Base-by-base conservation (phyloP, 2,888 invertebrate genomes). In the Apamea sordens region DNA sequence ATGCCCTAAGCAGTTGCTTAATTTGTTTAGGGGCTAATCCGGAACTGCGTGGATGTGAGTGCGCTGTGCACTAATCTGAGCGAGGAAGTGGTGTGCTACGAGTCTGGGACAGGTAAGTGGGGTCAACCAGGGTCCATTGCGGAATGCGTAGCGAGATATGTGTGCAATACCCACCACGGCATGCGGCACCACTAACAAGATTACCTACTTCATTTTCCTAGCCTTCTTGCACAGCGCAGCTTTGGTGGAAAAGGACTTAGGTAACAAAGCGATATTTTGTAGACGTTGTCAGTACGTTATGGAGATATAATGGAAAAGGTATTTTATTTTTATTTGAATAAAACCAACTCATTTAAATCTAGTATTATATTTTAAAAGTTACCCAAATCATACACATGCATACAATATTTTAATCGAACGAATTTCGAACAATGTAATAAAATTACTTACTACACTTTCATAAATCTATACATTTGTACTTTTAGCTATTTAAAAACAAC, bases 391-490 rank as follows among this genome's bases (percentile, higher is more conserved):
- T 70, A 69, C 50, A 76, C 72, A 64, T 68, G 15, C 67, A 68
- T 41, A 28, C 41, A 50, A 69, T 24, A 18, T 61, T 47, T 67
- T 36, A 83, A 50, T 68, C n/a, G 8, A 72, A 64, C 47, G 0
- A 59, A 24, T 41, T 76, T 64, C n/a, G 21, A 73, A 28, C 56
- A 68, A 13, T 50, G 0, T 50, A 44, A 71, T 41, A 84, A 6
- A 71, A 47, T 61, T 56, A 63, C 15, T 11, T 18, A 44, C 28
- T 69, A 11, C 44, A 68, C 47, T 41, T 79, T 79, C 50, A n/a
- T 69, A 69, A 61, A 59, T 71, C 28, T 72, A 32, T 67, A 65
- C 53, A 50, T 78, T 84, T 86, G 84, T 84, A 84, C 73, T 84
- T 47, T 84, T 70, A 70, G 24, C 68, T 67, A 74, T 61, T 71